These are phyloP conservation scores for Protobothrops flavoviridis DNA, from an alignment of 2,113 vertebrate species.

Conservation along the genomic window DNA sequence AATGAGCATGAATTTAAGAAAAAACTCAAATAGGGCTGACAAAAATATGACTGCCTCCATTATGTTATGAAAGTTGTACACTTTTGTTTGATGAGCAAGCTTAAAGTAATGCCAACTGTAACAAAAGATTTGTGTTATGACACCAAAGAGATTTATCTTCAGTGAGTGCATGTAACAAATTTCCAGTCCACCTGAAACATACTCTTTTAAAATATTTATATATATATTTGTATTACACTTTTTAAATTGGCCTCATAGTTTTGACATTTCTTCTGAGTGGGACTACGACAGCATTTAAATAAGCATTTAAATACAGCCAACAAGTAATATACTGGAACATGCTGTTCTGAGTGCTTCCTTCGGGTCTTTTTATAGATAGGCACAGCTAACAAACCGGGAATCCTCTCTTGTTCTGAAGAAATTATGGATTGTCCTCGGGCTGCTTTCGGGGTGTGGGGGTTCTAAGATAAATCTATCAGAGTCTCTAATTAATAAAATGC, in stretches of 20 bases:
- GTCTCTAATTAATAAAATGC: neutral
- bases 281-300: neutral
- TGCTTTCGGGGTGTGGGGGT: neutral
- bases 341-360: neutral
- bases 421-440: neutral
- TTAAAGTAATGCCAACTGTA: neutral
- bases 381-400: neutral
- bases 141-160: neutral
- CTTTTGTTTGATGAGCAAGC: neutral
- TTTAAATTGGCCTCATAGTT: neutral
- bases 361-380: neutral
- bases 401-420: neutral
- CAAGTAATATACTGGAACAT: neutral
- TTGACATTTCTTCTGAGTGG: neutral
- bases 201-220: neutral
- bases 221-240: neutral
- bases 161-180: neutral
- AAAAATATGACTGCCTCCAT: neutral
- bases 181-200: neutral
- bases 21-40: neutral
- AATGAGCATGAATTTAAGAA: neutral
- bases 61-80: neutral
- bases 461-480: neutral
- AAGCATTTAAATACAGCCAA: too few species aligned
- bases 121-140: neutral